Evolutionary conservation across 2,888 invertebrate species (phyloP), one percentile per base, ranked within the genome.

Genomic region (Parasteatoda lunata): DNA sequence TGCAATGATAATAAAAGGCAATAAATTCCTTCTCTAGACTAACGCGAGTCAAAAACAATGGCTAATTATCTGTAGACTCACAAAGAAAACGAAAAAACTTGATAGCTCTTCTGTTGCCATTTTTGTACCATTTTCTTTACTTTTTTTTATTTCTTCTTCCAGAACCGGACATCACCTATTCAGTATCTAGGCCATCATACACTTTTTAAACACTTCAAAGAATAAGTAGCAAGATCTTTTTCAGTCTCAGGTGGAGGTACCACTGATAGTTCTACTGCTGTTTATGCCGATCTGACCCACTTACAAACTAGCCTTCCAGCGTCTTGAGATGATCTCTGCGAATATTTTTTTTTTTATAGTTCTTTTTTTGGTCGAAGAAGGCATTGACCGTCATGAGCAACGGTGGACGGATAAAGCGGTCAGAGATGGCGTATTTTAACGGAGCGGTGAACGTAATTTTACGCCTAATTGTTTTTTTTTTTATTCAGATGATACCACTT

Each of bases 121-220:
- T 80, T 80, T 72, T 52, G 80, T 73, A 80, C 72, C 66, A 79
- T 11, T 11, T 66, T 73, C 64, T 71, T 79, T 59, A 59, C n/a
- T 13, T 59, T 59, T 8, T 80, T 71, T 69, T 69, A 54, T 68
- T 68, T 81, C 64, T 71, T 64, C 54, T 66, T 54, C 66, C 82
- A 64, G 82, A 87, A 73, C 87, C 87, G 69, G 87, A 87, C 69
- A 51, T 82, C 77, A 68, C 72, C 69, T 86, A 77, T 5, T 45
- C 13, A 93, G 94, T 90, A 95, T 68, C 54, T 81, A 75, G 81
- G 81, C 73, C 81, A 78, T 78, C 70, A 77, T 77, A 77, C 77
- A 80, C 80, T 80, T 80, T 59, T 80, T 81, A 81, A 81, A 81
- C 75, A 81, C 81, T 72, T 81, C 81, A 30, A 69, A 66, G 81